These are phyloP conservation scores for human (Homo sapiens) DNA, from an alignment of 2,113 vertebrate genomes.

Conservation along the genomic window DNA sequence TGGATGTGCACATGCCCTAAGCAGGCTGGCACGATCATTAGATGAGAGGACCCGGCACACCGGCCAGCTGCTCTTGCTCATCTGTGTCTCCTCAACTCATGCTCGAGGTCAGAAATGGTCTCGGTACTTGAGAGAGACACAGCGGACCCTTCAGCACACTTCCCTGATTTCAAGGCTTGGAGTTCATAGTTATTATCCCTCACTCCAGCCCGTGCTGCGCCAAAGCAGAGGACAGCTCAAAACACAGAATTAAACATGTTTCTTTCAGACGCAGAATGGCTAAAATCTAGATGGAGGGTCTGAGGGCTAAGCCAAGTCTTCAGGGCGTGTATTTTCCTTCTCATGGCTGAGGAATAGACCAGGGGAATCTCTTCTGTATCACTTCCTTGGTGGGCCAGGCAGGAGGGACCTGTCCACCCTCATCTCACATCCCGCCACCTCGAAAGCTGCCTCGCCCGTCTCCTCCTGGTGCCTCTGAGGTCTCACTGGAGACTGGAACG, in stretches of 20 bases:
- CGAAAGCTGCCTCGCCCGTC: neutral
- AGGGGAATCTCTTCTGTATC: no score
- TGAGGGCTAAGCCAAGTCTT: neutral
- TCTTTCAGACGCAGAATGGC: neutral
- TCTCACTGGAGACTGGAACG: neutral
- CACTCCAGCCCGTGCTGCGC: neutral
- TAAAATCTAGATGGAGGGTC: neutral
- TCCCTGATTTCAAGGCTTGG: neutral
- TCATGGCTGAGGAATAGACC: fast-evolving
- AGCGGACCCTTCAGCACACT: neutral
- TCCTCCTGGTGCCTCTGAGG: neutral
- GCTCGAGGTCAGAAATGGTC: fast-evolving
- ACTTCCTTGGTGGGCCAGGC: fast-evolving
- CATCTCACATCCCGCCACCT: neutral
- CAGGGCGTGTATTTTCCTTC: neutral
- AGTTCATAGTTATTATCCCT: neutral
- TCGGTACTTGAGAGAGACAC: neutral
- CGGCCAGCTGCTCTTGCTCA: neutral
- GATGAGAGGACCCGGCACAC: fast-evolving
- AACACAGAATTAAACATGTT: neutral
- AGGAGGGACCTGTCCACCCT: fast-evolving
- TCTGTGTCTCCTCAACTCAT: fast-evolving
- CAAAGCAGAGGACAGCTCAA: neutral
- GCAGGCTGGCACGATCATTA: fast-evolving
- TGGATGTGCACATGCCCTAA: fast-evolving